These are phyloP conservation scores for Pristionchus maxplancki DNA, from an alignment of 2,888 invertebrate genomes.

Conservation along the genomic window DNA sequence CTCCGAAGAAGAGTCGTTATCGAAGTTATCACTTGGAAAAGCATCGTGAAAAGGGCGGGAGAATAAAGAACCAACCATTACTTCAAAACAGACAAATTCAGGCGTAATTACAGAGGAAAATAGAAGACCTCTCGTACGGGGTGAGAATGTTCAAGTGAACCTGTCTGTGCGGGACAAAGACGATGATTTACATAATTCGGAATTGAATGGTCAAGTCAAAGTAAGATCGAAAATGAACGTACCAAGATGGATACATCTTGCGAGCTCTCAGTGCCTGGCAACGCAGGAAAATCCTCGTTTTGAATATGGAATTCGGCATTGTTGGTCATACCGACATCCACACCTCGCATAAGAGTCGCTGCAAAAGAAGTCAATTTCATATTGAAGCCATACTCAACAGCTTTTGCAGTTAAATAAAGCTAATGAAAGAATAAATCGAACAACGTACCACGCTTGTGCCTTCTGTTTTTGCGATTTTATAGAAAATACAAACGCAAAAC, in stretches of 20 bases:
- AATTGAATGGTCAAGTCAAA: slow-evolving; percentile 3
- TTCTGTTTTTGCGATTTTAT: neutral
- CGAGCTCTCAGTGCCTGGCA: slow-evolving; percentile 86
- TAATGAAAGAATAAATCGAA: neutral
- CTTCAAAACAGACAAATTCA: neutral
- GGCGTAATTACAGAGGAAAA: neutral
- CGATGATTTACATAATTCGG: neutral
- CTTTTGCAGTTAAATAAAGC: neutral
- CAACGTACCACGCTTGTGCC: slow-evolving; percentile 7
- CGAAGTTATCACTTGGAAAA: neutral
- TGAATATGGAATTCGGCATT: slow-evolving; percentile 85
- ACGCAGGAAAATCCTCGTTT: slow-evolving; percentile 98
- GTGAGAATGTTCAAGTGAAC: neutral
- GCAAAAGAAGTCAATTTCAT: slow-evolving; percentile 43
- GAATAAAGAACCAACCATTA: slow-evolving; percentile 24
- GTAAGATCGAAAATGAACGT: slow-evolving; percentile 7
- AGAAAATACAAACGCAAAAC: neutral
- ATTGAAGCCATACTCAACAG: neutral
- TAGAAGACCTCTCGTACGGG: neutral
- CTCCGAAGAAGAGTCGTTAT: neutral
- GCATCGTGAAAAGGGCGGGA: slow-evolving; percentile 15
- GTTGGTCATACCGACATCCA: slow-evolving; percentile 59
- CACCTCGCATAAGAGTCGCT: slow-evolving; percentile 73
- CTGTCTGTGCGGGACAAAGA: neutral
- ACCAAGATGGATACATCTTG: slow-evolving; percentile 35